Base-by-base conservation (phyloP, 2,113 vertebrate genomes). In the Crypturellus undulatus region DNA sequence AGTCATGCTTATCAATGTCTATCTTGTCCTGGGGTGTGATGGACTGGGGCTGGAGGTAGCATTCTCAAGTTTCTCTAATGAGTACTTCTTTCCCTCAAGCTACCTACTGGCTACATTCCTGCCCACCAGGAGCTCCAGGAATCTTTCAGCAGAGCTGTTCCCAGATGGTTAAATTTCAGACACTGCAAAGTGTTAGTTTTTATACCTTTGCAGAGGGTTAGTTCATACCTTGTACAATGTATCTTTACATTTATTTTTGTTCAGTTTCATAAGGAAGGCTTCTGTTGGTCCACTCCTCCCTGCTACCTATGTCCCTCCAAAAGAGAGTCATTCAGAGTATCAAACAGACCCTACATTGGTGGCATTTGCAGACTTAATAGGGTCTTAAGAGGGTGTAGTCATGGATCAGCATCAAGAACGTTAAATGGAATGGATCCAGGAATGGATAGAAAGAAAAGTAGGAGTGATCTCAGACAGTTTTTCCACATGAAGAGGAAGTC, bases 111-210 rank as follows among this genome's bases (percentile, higher is more conserved):
- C 2, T 79, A 16, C 19, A 9, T 76, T 85, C 82, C 54, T 85
- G 7, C 28, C 21, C 34, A 20, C 2, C 0, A 0, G 1, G 72
- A 68, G 72, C 4, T 36, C 9, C 25, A 73, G 28, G 28, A 7
- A 2, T 3, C 58, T 72, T 86, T 51, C 54, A 51, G 24, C 8
- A 28, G 20, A 36, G 11, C 6, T 51, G 22, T 70, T 3, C 36
- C 58, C 51, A 47, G 14, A 4, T 25, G 79, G 3, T 24, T n/a
- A 52, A 16, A 14, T 5, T 14, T 59, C 4, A 43, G 40, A 9
- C 10, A 82, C n/a, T n/a, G 42, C 10, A 40, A 71, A 92, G 17
- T 2, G 5, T 18, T 54, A 45, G 12, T 80, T 9, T 25, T 59
- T 73, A 11, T 51, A 69, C 6, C 3, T 40, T 8, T 68, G 16